These are phyloP conservation scores for Poeciliopsis turneri DNA, from an alignment of 2,797 vertebrate genomes.

Conservation along the genomic window DNA sequence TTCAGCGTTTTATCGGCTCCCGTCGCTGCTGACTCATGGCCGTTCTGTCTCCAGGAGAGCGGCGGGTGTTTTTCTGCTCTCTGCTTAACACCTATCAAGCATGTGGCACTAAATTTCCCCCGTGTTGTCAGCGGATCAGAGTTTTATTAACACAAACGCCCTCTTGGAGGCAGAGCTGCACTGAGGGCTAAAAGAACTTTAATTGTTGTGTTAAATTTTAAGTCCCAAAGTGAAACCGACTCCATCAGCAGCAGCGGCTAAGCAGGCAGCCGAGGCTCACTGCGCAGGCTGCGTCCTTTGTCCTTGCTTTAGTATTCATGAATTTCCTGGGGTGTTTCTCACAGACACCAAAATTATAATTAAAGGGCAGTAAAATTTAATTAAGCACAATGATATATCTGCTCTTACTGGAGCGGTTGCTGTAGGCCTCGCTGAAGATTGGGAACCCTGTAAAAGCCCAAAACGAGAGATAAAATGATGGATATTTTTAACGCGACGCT, in stretches of 20 bases:
- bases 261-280: background rate
- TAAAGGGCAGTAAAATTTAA: constrained; percentile 50
- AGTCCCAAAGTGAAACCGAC: constrained; percentile 27
- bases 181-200: constrained; percentile 24
- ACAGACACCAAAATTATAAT: constrained; percentile 44
- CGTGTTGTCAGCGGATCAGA: constrained; percentile 13
- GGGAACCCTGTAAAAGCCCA: background rate
- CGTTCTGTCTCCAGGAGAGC: constrained; percentile 19
- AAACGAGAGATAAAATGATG: background rate
- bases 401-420: constrained; percentile 30
- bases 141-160: constrained; percentile 37
- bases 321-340: constrained; percentile 45
- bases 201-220: constrained; percentile 17
- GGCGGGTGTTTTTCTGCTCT: constrained; percentile 33
- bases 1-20: background rate
- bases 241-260: constrained; percentile 7
- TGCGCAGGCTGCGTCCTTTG: constrained; percentile 19
- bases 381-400: constrained; percentile 41
- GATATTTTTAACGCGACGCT: background rate
- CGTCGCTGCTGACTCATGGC: constrained; percentile 32
- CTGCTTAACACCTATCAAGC: constrained; percentile 30
- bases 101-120: constrained; percentile 24
- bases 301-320: constrained; percentile 48
- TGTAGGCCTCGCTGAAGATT: constrained; percentile 22
- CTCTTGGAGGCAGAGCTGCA: constrained; percentile 19